Evolutionary conservation across 2,888 invertebrate species (phyloP).

Genomic region (Blastobasis adustella): DNA sequence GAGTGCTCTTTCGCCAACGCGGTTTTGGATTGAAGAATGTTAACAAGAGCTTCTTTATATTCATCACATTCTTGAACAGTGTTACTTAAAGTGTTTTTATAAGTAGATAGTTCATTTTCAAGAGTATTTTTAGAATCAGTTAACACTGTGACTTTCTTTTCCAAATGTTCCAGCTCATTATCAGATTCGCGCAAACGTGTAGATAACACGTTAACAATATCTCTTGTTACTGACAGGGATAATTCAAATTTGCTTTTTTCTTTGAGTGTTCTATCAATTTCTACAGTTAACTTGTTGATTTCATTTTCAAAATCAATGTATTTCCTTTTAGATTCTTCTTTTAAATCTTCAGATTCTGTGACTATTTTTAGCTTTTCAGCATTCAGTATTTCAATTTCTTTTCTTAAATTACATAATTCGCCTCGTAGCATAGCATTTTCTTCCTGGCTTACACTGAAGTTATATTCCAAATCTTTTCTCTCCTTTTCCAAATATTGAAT

Average conservation of each 20-base stretch:
- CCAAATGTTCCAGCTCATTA: slow-evolving; percentile 73
- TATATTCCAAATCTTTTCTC: slow-evolving; percentile 46
- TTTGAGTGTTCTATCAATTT: slow-evolving; percentile 55
- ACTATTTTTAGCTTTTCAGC: slow-evolving; percentile 35
- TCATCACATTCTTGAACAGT: slow-evolving; percentile 58
- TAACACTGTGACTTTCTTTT: slow-evolving; percentile 48
- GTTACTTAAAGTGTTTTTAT: slow-evolving; percentile 49
- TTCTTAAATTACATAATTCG: slow-evolving; percentile 41
- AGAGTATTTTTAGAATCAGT: slow-evolving; percentile 45
- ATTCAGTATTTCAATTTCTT: slow-evolving; percentile 38
- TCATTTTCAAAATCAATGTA: slow-evolving; percentile 57
- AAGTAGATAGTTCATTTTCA: slow-evolving; percentile 47
- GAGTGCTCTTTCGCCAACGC: slow-evolving; percentile 61
- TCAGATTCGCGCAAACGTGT: slow-evolving; percentile 75
- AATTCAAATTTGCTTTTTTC: slow-evolving; percentile 75
- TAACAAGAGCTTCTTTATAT: slow-evolving; percentile 63
- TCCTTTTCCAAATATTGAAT: slow-evolving; percentile 48
- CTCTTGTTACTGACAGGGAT: slow-evolving; percentile 74
- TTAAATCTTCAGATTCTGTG: slow-evolving; percentile 42
- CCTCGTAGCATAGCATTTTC: slow-evolving; percentile 38
- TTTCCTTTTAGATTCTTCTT: slow-evolving; percentile 51
- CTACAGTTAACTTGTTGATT: slow-evolving; percentile 53
- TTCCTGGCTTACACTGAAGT: slow-evolving; percentile 40
- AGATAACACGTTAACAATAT: slow-evolving; percentile 75
- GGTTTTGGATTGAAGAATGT: slow-evolving; percentile 64